phyloP scores from a whole-genome alignment of 2,113 vertebrate species.

The Microcebus lehilahytsara region DNA sequence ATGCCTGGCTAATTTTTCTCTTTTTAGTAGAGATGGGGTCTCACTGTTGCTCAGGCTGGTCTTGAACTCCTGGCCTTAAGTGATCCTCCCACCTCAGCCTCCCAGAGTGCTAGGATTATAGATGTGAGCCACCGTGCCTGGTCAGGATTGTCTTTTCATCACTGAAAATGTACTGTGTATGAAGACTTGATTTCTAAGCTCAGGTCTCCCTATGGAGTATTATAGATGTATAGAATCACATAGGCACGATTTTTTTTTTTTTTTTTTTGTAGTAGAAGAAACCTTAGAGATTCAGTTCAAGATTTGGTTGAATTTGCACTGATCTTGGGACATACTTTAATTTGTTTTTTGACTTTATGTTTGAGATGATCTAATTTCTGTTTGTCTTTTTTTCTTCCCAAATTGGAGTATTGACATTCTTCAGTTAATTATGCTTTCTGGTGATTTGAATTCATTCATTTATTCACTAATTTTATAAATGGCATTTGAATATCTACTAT shows the following conservation, averaged over 20 bases:
- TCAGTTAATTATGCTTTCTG: constrained; percentile 24
- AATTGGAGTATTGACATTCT: background rate
- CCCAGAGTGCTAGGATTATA: no score
- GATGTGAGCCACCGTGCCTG: no score
- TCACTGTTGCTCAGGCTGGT: no score
- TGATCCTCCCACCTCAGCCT: no score
- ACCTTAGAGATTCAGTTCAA: background rate
- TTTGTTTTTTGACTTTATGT: background rate
- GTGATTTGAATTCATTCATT: background rate
- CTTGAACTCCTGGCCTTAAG: no score
- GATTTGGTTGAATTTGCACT: background rate
- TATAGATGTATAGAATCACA: background rate
- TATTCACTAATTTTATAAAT: background rate
- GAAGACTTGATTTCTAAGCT: background rate
- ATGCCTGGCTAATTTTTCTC: no score
- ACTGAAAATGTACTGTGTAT: background rate
- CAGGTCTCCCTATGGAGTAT: background rate
- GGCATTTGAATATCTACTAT: background rate
- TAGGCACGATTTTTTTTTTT: background rate
- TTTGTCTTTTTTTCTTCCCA: background rate
- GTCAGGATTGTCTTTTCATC: background rate
- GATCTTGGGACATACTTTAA: background rate
- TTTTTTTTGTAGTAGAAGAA: background rate
- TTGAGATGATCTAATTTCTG: background rate
- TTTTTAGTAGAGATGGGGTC: no score